Evolutionary conservation across 2,797 vertebrate species (phyloP), one percentile per base, ranked within the genome.

Genomic region (Gadopsis marmoratus): DNA sequence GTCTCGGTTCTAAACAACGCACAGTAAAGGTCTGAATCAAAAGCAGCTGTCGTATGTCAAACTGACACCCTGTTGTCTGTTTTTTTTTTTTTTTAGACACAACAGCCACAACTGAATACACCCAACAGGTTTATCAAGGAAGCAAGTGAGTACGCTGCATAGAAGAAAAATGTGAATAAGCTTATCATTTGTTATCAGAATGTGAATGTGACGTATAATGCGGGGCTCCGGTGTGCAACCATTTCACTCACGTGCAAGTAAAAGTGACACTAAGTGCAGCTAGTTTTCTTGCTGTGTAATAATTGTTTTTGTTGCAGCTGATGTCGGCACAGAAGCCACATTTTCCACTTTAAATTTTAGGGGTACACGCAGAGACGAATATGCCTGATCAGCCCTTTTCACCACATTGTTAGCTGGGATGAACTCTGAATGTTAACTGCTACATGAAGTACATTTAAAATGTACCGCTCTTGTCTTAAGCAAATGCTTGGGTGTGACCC

Each of bases 121-220:
- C 95, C 90, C 97, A 97, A 90, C 97, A 98, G 90, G 96, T 98
- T 86, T 99, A 98, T 95, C 97, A 97, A 95, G 95, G 96, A 94
- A 97, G 26, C 93, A 95, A 95, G 98, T 99, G 96, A 97, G 98
- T 90, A 23, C 19, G 23, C 43, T 21, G 17, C 33, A 55, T 48
- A 19, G 47, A 48, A 21, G n/a, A 1, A 9, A 48, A 9, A 21
- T 21, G 17, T 7, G 6, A 48, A 48, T 21, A 3, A 39, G 5
- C 45, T 8, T 21, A 19, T 50, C 3, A 4, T 48, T 37, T 31
- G 17, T 78, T 2, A 21, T 33, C 8, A 21, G 10, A 53, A 39
- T 3, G 7, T 48, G 31, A 21, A 31, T 31, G 5, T 67, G 35
- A 29, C 8, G 2, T 17, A 6, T 19, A 4, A 16, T 11, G 9